Evolutionary conservation across 2,113 vertebrate species (phyloP), one percentile per base, ranked within the genome.

Genomic region (Oreochromis tanganicae): DNA sequence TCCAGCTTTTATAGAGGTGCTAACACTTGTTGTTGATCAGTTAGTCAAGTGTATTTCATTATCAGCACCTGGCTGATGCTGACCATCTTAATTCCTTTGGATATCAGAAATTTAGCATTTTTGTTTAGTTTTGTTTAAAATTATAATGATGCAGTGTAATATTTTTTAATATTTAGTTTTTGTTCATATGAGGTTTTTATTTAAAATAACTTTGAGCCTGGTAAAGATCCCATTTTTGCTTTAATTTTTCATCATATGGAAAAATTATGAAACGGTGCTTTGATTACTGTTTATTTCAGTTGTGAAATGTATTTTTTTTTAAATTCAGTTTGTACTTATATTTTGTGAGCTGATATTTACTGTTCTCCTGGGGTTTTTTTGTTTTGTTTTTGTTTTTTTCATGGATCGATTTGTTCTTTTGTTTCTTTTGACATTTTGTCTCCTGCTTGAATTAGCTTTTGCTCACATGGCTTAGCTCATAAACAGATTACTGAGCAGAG

Each of bases 401-500:
- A 54, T 82, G 13, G 4, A 85, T 21, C 3, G 1, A 7, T 80
- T 32, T 29, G 4, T 46, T 84, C 54, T 83, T 85, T 85, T 75
- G 3, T 27, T 27, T 27, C 27, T 4, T 27, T 27, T 27, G 27
- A 27, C 27, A 27, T 27, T 27, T 38, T 66, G 59, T 83, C 78
- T 68, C 17, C 57, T 16, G 61, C 27, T 88, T 83, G 46, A 82
- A 63, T 19, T 19, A 38, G 41, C 81, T 59, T 89, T 79, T 71
- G 11, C 82, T 90, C 89, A 88, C 59, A 13, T 87, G 83, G 57
- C 48, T 87, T 21, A 71, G 85, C 87, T 86, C 85, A 57, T 83
- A 89, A 81, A 87, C 43, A 59, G 91, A 93, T 93, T 93, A 89
- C 79, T 82, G 50, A 43, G 66, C 52, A 85, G 85, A 93, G 92